Base-by-base conservation (phyloP, 2,113 vertebrate genomes). In the Tiliqua scincoides region DNA sequence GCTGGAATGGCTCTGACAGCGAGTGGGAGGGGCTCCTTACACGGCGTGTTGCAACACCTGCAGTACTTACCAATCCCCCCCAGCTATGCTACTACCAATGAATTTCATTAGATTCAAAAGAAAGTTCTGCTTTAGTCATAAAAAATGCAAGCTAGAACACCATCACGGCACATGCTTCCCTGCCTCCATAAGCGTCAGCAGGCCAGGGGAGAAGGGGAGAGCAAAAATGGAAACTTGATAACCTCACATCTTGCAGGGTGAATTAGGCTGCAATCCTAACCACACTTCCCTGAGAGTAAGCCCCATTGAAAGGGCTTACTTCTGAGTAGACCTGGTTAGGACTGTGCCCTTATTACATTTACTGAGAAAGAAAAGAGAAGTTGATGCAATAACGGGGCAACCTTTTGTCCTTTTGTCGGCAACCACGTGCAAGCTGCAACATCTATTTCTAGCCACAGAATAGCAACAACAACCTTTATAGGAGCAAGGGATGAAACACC, bases 401-500 rank as follows among this genome's bases (percentile, higher is more conserved):
- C n/a, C n/a, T n/a, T n/a, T n/a, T n/a, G n/a, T 52, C 4, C 37
- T 43, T 73, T 73, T 43, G 32, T 8, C 5, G 6, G 32, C 70
- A 20, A 17, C 15, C 21, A 40, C 2, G 21, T 10, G 10, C 9
- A 3, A 11, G n/a, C 21, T 12, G 3, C 18, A 80, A 43, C 23
- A 71, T 32, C 67, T 27, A 35, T 2, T 83, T 71, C 81, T 15
- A 59, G n/a, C 21, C 32, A 37, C 23, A 10, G 14, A 17, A 90
- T 71, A 89, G 87, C 92, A 88, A 92, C 83, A 79, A 21, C 59
- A 92, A 37, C 87, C 84, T 91, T 88, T 48, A 71, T 48, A 82
- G 14, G 21, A 91, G 82, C 25, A 91, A 86, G 52, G 73, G 89
- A 84, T 91, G 91, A 85, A 68, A 90, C 82, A 87, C 87, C 87